Evolutionary conservation across 2,888 invertebrate species (phyloP).

Genomic region (Caenorhabditis drosophilae): DNA sequence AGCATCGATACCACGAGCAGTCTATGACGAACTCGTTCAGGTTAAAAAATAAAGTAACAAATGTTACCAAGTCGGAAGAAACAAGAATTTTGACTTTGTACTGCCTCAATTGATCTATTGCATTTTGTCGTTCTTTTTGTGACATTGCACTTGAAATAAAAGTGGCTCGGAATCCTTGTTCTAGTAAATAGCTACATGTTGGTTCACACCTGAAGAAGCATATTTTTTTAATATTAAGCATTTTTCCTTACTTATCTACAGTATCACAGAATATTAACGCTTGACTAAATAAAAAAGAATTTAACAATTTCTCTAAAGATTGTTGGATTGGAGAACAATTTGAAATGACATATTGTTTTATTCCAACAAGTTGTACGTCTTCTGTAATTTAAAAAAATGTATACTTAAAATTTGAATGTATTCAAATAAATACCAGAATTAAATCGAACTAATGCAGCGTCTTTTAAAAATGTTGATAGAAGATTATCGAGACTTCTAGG

Average conservation of each 20-base stretch:
- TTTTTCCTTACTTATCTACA: constrained; percentile 75
- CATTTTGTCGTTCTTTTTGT: constrained; percentile 80
- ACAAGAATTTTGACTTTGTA: constrained; percentile 85
- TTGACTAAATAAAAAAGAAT: constrained; percentile 82
- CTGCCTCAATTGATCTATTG: constrained; percentile 80
- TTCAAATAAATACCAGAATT: too few relatives aligned
- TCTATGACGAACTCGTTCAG: constrained; percentile 67
- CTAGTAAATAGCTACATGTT: constrained; percentile 78
- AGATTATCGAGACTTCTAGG: constrained; percentile 79
- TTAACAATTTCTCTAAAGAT: constrained; percentile 74
- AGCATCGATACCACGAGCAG: constrained; percentile 91
- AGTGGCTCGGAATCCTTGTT: constrained; percentile 80
- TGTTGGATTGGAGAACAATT: constrained; percentile 21
- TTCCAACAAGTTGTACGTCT: constrained; percentile 74
- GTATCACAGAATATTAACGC: constrained; percentile 89
- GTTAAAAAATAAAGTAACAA: background rate
- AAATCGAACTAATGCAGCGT: constrained; percentile 70
- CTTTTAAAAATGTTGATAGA: constrained; percentile 74
- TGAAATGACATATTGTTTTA: constrained; percentile 57
- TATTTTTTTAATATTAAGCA: constrained; percentile 4
- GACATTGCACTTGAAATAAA: constrained; percentile 82
- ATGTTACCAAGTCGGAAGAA: constrained; percentile 78
- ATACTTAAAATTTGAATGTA: too few relatives aligned
- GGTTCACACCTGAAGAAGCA: constrained; percentile 77
- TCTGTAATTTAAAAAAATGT: too few relatives aligned